phyloP scores from a whole-genome alignment of 2,888 invertebrate genomes.

The Pyrocoelia pectoralis region DNA sequence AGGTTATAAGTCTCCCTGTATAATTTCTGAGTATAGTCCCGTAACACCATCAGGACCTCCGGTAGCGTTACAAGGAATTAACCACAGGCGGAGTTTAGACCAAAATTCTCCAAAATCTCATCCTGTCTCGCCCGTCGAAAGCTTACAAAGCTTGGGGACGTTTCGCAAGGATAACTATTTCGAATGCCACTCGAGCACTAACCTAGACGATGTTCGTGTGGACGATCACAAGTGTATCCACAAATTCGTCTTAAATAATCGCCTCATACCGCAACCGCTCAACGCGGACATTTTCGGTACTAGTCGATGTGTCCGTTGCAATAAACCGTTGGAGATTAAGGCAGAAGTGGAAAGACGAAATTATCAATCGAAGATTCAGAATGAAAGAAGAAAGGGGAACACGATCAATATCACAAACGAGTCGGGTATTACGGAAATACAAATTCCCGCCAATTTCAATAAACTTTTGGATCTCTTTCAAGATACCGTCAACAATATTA shows the following conservation, averaged over 20 bases:
- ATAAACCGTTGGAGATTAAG: neutral
- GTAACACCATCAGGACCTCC: no score
- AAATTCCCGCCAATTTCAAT: conserved; percentile 19
- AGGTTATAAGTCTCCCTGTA: neutral
- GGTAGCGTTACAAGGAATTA: no score
- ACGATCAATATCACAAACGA: conserved; percentile 20
- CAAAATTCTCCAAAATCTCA: neutral
- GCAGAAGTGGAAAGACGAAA: neutral
- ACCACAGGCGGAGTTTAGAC: neutral
- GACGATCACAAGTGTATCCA: conserved; percentile 61
- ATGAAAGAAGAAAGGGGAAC: neutral
- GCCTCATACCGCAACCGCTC: conserved; percentile 64
- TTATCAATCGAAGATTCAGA: neutral
- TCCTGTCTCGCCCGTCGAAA: no score
- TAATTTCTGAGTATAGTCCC: neutral
- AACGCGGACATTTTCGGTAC: conserved; percentile 57
- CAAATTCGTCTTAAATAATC: conserved; percentile 64
- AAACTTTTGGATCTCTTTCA: conserved; percentile 5
- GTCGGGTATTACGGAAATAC: conserved; percentile 24
- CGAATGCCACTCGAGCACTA: conserved; percentile 66
- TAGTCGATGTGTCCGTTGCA: conserved; percentile 53
- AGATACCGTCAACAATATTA: neutral
- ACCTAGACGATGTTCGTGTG: conserved; percentile 45
- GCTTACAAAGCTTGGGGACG: conserved; percentile 50
- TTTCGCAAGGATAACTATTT: conserved; percentile 67